Percentiles rank a stretch among this genome's conserved stretches.
These are phyloP conservation scores for Monopis laevigella DNA, from an alignment of 2,888 invertebrate species.

Conservation along the genomic window DNA sequence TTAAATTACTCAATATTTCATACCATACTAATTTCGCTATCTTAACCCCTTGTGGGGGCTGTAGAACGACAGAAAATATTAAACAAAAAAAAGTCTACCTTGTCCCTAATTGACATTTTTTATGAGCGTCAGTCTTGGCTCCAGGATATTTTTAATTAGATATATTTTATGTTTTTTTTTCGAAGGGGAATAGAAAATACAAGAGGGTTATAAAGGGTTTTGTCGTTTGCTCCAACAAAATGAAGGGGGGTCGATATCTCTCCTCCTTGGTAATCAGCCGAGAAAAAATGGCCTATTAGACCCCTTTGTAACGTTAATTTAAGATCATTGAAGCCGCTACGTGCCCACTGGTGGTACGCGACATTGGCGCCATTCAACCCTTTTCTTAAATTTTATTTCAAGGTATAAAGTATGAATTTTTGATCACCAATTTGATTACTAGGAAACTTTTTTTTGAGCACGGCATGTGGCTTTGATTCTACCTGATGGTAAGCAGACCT, in stretches of 20 bases:
- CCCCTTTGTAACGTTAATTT: slow-evolving; percentile 58
- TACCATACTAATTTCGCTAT: slow-evolving; percentile 67
- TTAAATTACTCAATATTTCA: slow-evolving; percentile 67
- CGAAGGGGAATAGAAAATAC: slow-evolving; percentile 43
- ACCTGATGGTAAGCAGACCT: no score
- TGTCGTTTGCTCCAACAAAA: slow-evolving; percentile 13
- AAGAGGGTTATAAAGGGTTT: slow-evolving; percentile 28
- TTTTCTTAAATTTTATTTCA: slow-evolving; percentile 1
- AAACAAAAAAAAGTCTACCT: slow-evolving; percentile 36
- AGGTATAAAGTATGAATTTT: no score
- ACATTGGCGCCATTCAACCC: slow-evolving; percentile 15
- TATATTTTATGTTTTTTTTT: slow-evolving; percentile 67
- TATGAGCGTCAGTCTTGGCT: slow-evolving; percentile 66
- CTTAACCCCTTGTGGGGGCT: slow-evolving; percentile 60
- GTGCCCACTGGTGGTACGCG: slow-evolving; percentile 32
- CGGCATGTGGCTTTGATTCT: no score
- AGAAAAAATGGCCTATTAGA: slow-evolving; percentile 65
- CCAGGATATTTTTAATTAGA: slow-evolving; percentile 69
- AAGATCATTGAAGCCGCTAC: slow-evolving; percentile 53
- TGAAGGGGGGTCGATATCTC: slow-evolving; percentile 57
- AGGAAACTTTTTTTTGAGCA: no score
- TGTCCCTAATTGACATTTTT: slow-evolving; percentile 67
- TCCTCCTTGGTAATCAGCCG: slow-evolving; percentile 60
- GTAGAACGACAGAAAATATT: slow-evolving; percentile 55
- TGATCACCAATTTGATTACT: no score